Percentiles rank a stretch among this genome's conserved stretches.
phyloP scores from a whole-genome alignment of 2,113 vertebrate genomes.

The Prionailurus bengalensis region DNA sequence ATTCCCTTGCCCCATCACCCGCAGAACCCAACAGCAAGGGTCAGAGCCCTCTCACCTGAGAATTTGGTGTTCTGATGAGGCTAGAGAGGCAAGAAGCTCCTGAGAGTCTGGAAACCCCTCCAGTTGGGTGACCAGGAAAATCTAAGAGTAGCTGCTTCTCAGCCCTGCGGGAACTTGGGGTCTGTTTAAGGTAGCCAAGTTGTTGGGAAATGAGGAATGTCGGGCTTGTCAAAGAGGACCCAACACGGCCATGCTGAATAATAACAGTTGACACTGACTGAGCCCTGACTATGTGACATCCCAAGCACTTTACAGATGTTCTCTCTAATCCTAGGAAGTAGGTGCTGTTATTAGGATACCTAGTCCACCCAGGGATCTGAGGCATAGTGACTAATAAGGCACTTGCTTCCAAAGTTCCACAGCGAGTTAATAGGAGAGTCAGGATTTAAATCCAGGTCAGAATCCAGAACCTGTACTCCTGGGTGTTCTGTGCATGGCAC shows the following conservation, averaged over 20 bases:
- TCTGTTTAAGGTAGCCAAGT: neutral
- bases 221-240: slow-evolving; percentile 18
- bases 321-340: neutral
- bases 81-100: neutral
- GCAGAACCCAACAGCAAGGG: neutral
- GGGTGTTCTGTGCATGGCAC: neutral
- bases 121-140: neutral
- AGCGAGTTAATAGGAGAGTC: neutral
- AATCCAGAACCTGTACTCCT: neutral
- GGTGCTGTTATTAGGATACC: neutral
- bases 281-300: neutral
- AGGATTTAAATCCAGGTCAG: neutral
- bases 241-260: neutral
- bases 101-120: neutral
- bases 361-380: neutral
- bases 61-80: neutral
- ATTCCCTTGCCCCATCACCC: neutral
- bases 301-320: neutral
- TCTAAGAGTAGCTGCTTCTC: slow-evolving; percentile 8
- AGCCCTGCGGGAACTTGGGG: neutral
- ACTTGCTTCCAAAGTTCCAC: slow-evolving; percentile 24
- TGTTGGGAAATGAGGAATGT: neutral
- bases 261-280: neutral
- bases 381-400: neutral
- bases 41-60: neutral